phyloP scores from a whole-genome alignment of 2,888 invertebrate species.

The Dexiosoma caninum region DNA sequence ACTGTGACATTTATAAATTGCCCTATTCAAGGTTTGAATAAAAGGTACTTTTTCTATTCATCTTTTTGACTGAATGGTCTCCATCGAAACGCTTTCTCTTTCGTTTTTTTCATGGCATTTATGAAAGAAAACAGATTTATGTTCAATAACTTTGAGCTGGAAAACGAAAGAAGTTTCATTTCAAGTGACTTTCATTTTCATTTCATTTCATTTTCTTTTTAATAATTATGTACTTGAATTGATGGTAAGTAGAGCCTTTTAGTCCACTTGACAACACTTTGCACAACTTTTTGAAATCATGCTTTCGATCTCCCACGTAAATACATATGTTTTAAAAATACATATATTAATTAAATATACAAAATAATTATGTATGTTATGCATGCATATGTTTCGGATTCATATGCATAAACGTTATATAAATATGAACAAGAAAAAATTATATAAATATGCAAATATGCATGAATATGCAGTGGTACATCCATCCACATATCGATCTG shows the following conservation, averaged over 20 bases:
- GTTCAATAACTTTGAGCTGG: constrained; percentile 11
- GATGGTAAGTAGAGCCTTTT: constrained; percentile 21
- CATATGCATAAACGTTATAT: too few relatives aligned
- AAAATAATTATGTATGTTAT: too few relatives aligned
- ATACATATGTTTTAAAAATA: too few relatives aligned
- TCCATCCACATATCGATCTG: too few relatives aligned
- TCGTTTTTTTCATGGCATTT: background rate
- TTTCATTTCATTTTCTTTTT: background rate
- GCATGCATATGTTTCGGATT: too few relatives aligned
- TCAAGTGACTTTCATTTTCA: constrained; percentile 3
- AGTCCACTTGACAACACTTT: background rate
- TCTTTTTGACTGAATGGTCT: background rate
- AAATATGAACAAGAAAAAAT: too few relatives aligned
- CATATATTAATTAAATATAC: too few relatives aligned
- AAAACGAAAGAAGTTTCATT: constrained; percentile 28
- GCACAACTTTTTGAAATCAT: background rate
- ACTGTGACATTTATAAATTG: constrained; percentile 13
- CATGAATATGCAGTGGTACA: too few relatives aligned
- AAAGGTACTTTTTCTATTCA: background rate
- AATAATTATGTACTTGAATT: background rate
- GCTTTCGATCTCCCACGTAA: background rate
- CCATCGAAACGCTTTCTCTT: constrained; percentile 36
- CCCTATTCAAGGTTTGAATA: background rate
- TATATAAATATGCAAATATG: too few relatives aligned
- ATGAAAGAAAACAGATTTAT: constrained; percentile 35